Percentiles rank a stretch among this genome's conserved stretches.
These are phyloP conservation scores for Teleopsis dalmanni DNA, from an alignment of 1,140 invertebrate species.

Conservation along the genomic window DNA sequence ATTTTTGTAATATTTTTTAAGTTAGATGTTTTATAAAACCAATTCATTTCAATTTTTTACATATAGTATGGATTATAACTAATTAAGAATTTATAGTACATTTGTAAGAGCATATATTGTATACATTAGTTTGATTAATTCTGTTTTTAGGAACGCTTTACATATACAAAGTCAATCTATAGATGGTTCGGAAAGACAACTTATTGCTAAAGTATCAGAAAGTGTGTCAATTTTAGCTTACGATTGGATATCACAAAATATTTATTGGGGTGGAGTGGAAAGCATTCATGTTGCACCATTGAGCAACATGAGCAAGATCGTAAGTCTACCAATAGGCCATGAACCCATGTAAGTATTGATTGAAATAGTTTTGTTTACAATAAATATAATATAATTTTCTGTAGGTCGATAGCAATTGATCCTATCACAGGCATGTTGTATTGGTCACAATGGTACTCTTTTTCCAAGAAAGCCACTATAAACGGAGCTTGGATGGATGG, in stretches of 20 bases:
- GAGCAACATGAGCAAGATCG: constrained; percentile 23
- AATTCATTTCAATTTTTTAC: too few species aligned
- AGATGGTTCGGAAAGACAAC: constrained; percentile 63
- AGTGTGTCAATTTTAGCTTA: constrained; percentile 51
- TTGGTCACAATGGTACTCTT: constrained; percentile 70
- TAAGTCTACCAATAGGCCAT: constrained; percentile 19
- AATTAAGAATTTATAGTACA: too few species aligned
- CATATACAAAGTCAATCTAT: constrained; percentile 69
- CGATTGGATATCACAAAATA: constrained; percentile 70
- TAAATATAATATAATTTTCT: constrained; percentile 4
- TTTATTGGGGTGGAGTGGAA: constrained; percentile 66
- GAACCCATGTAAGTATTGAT: constrained; percentile 14
- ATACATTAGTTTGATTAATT: not conserved
- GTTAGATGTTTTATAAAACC: too few species aligned
- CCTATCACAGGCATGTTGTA: constrained; percentile 53
- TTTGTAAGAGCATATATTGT: not conserved
- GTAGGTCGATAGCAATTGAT: constrained; percentile 32
- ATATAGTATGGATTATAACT: too few species aligned
- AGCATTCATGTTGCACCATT: constrained; percentile 31
- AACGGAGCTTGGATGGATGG: constrained; percentile 81
- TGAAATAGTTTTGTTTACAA: not conserved
- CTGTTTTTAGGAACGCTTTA: constrained; percentile 30
- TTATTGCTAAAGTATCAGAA: constrained; percentile 38
- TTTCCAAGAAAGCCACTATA: constrained; percentile 45
- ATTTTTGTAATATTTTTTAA: too few species aligned